A percentile compares a stretch with the other conserved stretches of the same genome.
These are phyloP conservation scores for Calliphora vicina DNA, from an alignment of 1,140 invertebrate species.

Conservation along the genomic window DNA sequence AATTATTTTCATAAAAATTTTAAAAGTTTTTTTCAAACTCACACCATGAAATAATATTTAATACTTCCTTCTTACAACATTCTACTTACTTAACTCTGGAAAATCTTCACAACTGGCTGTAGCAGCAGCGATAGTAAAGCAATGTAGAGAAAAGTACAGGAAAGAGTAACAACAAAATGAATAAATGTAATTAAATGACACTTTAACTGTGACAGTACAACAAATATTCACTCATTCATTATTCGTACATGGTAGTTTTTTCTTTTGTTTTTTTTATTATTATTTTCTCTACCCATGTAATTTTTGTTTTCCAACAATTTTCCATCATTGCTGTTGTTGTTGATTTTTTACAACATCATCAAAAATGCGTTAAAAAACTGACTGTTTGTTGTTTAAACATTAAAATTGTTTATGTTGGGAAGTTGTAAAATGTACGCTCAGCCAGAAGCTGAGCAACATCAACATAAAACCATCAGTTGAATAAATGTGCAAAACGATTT, in stretches of 20 bases:
- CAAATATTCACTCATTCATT: slow-evolving; percentile 3
- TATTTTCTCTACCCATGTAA: no score
- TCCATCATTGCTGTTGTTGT: no score
- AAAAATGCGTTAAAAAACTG: background rate
- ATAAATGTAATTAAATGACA: slow-evolving; percentile 2
- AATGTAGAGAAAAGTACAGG: background rate
- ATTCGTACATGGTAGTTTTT: background rate
- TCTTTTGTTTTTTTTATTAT: background rate
- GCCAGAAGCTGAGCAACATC: no score
- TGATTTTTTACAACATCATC: background rate
- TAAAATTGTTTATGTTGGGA: background rate
- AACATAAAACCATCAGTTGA: no score
- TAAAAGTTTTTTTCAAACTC: background rate
- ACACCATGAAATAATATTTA: background rate
- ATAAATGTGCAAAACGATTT: no score
- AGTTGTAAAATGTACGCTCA: no score
- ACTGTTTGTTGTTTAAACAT: background rate
- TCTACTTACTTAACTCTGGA: background rate
- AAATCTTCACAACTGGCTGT: background rate
- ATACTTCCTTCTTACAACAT: background rate
- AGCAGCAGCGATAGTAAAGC: background rate
- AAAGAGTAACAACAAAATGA: background rate
- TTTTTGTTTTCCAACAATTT: no score
- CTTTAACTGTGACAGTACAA: background rate
- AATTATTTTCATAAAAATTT: no score